Percentiles rank a stretch among this genome's conserved stretches.
Evolutionary conservation across 2,113 vertebrate genomes (phyloP).

Genomic region (Myanophis thanlyinensis): DNA sequence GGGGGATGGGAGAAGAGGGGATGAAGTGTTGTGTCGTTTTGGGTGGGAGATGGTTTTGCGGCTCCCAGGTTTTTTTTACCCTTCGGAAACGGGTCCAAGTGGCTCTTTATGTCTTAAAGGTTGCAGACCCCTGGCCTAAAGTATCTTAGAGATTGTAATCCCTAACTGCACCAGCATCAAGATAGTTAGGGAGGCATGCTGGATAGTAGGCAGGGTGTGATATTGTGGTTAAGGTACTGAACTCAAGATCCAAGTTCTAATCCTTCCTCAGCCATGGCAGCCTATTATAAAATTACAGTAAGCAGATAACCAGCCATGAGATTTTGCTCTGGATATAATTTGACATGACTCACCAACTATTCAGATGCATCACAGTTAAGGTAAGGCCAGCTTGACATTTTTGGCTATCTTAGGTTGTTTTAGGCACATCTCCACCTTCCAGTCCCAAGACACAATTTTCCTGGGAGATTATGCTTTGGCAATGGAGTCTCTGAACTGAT

Average conservation of each 20-base stretch:
- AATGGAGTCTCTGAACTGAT: neutral
- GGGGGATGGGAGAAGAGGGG: too few species aligned
- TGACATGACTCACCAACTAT: neutral
- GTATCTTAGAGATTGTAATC: neutral
- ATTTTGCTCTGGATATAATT: neutral
- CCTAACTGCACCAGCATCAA: neutral
- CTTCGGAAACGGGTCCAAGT: too few species aligned
- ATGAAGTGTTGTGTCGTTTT: too few species aligned
- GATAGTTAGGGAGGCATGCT: neutral
- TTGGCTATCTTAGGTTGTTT: neutral
- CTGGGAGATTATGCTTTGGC: neutral
- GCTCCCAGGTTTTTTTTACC: too few species aligned
- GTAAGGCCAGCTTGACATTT: neutral
- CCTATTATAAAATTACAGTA: neutral
- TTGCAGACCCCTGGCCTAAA: too few species aligned
- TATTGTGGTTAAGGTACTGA: neutral
- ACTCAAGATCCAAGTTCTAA: neutral
- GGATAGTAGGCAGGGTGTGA: neutral
- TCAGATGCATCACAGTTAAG: neutral
- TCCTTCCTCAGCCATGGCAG: neutral
- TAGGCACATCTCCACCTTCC: neutral
- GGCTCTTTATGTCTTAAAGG: too few species aligned
- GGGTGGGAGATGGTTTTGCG: too few species aligned
- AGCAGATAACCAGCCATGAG: neutral
- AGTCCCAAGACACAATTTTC: neutral